These are phyloP conservation scores for Muntiacus muntjak DNA, from an alignment of 2,113 vertebrate species.

Conservation along the genomic window DNA sequence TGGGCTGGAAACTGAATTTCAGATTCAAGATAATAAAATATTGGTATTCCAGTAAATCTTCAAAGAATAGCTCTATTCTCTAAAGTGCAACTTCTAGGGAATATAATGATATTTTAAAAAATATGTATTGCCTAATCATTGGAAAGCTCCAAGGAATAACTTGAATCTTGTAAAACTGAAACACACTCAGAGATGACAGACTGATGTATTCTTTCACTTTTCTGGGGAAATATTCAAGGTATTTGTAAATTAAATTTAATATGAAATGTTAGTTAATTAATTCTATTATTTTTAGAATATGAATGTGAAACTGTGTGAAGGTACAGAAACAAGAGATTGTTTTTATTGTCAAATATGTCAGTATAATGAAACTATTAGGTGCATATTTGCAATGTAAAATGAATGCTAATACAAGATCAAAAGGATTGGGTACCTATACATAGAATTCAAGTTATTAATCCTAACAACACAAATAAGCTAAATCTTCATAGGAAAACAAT, in stretches of 20 bases:
- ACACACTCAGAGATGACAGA: background rate
- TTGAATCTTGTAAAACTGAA: background rate
- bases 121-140: background rate
- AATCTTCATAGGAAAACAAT: background rate
- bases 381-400: background rate
- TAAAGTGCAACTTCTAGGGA: background rate
- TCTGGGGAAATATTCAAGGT: background rate
- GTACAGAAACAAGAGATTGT: background rate
- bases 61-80: background rate
- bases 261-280: background rate
- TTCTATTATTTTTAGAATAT: background rate
- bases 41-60: conserved; percentile 1
- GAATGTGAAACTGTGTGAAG: background rate
- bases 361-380: background rate
- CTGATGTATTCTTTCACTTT: background rate
- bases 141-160: background rate
- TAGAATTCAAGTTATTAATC: background rate
- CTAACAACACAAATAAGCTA: background rate
- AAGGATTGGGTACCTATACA: background rate
- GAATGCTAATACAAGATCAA: background rate
- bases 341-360: background rate
- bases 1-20: conserved; percentile 24
- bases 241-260: background rate
- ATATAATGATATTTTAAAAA: background rate
- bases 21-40: conserved; percentile 25